A percentile compares a stretch with the other conserved stretches of the same genome.
Conservation (phyloP, 1,140 invertebrate genomes). For the Cyphomyrmex costatus region DNA sequence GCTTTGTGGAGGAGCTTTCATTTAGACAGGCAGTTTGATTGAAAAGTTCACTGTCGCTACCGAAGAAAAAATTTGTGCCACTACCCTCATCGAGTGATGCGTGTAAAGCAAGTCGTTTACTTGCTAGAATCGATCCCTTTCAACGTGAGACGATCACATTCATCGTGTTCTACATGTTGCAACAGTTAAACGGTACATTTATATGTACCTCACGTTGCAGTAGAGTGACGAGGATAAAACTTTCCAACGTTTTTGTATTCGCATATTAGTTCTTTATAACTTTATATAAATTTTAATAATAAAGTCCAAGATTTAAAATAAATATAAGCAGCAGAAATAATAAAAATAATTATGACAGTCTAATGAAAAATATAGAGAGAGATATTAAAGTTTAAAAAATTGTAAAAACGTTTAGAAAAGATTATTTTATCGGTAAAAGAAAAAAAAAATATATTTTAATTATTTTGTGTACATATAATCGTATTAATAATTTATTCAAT, state of each 20-base stretch:
- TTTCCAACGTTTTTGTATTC: not conserved
- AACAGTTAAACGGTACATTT: not conserved
- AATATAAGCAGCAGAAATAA: not conserved
- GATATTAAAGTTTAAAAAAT: not conserved
- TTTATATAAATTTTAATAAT: not conserved
- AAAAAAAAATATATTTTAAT: not conserved
- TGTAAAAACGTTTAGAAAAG: not conserved
- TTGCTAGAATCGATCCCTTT: slow-evolving; percentile 45
- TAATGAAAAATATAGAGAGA: not conserved
- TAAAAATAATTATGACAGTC: not conserved
- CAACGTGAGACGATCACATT: slow-evolving; percentile 38
- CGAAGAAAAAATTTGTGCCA: slow-evolving; percentile 74
- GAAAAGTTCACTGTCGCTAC: slow-evolving; percentile 83
- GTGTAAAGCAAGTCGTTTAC: slow-evolving; percentile 31
- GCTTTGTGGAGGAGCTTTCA: slow-evolving; percentile 86
- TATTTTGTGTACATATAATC: not conserved
- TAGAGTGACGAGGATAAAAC: not conserved
- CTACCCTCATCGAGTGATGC: slow-evolving; percentile 59
- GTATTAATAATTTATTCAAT: slow-evolving; percentile 60
- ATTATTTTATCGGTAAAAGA: not conserved
- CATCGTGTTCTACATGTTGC: slow-evolving; percentile 5
- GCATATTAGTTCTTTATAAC: not conserved
- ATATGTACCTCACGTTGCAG: not conserved
- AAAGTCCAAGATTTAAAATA: not conserved
- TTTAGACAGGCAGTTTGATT: slow-evolving; percentile 86